Evolutionary conservation across 2,888 invertebrate species (phyloP).

Genomic region (Tenthredo distinguenda): DNA sequence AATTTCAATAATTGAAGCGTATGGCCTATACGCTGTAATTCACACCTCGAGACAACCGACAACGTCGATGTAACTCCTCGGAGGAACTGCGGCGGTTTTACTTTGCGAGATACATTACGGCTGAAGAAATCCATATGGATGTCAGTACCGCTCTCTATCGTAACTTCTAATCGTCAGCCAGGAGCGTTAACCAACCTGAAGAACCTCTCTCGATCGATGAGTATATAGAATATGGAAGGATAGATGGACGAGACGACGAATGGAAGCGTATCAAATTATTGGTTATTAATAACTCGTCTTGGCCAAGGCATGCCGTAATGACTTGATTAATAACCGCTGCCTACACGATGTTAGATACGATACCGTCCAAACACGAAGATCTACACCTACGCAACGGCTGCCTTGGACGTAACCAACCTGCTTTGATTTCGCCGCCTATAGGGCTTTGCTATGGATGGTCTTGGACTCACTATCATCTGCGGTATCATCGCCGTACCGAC

Average conservation of each 20-base stretch:
- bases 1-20: slow-evolving; percentile 44
- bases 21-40: not conserved
- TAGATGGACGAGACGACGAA: slow-evolving; percentile 55
- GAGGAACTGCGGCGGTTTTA: not conserved
- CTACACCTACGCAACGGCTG: slow-evolving; percentile 26
- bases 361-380: slow-evolving; percentile 61
- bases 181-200: not conserved
- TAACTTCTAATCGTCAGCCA: slow-evolving; percentile 4
- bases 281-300: slow-evolving; percentile 71
- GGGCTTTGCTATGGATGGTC: not conserved
- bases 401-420: not conserved
- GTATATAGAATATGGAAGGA: slow-evolving; percentile 53
- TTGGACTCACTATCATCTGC: not conserved
- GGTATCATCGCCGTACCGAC: not conserved
- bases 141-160: not conserved
- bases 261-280: slow-evolving; percentile 73
- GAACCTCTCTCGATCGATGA: slow-evolving; percentile 10
- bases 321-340: slow-evolving; percentile 75
- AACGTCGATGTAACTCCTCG: not conserved
- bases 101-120: not conserved
- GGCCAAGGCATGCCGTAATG: slow-evolving; percentile 67
- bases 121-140: not conserved
- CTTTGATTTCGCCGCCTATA: slow-evolving; percentile 35
- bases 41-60: not conserved
- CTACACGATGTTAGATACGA: slow-evolving; percentile 58